Conservation (phyloP, 2,797 vertebrate genomes). For the Craterocephalus amniculus region DNA sequence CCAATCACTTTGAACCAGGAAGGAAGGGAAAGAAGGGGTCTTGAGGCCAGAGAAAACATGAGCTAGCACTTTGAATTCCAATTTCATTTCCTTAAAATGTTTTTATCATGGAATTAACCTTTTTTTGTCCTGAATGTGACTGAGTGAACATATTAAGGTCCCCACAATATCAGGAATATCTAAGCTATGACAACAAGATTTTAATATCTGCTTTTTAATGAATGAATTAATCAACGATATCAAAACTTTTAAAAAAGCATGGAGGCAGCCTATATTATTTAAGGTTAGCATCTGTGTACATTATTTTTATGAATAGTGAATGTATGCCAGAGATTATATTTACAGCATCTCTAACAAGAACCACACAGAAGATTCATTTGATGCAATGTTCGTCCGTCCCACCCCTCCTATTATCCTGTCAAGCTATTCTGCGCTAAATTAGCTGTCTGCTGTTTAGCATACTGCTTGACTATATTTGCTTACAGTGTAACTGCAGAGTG, state of each 20-base stretch:
- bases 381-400: conserved; percentile 14
- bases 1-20: not conserved
- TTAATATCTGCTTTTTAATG: not conserved
- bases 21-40: not conserved
- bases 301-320: not conserved
- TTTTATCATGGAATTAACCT: not conserved
- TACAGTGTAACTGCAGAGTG: conserved; percentile 39
- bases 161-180: not conserved
- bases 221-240: too few species aligned
- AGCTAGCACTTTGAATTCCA: not conserved
- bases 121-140: too few species aligned
- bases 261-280: not conserved
- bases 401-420: conserved; percentile 29
- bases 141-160: not conserved
- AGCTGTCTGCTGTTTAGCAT: conserved; percentile 54
- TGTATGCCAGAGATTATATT: conserved; percentile 29
- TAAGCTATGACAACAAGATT: not conserved
- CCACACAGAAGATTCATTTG: conserved; percentile 17
- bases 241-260: not conserved
- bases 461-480: conserved; percentile 47
- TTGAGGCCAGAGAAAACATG: not conserved
- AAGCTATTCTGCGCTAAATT: conserved; percentile 51
- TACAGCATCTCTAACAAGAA: conserved; percentile 15
- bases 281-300: not conserved
- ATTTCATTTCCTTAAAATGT: not conserved